Percentiles rank a stretch among this genome's conserved stretches.
Evolutionary conservation across 2,888 invertebrate species (phyloP).

Genomic region (Polymixis flavicincta): DNA sequence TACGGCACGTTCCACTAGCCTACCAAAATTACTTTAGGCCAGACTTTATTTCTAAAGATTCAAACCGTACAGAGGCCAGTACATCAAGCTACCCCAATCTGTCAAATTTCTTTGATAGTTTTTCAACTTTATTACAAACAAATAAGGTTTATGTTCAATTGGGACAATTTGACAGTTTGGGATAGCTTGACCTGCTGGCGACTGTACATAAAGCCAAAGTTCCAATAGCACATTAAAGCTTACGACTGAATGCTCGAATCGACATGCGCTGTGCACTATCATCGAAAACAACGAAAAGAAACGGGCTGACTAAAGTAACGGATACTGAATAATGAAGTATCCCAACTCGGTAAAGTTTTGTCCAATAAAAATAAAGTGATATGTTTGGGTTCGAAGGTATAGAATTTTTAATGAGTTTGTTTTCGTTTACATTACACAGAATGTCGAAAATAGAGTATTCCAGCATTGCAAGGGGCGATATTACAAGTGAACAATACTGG

Average conservation of each 20-base stretch:
- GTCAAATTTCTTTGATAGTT: too few relatives aligned
- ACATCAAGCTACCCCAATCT: too few relatives aligned
- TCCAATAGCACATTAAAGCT: slow-evolving; percentile 19
- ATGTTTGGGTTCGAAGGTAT: slow-evolving; percentile 41
- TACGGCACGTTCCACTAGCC: too few relatives aligned
- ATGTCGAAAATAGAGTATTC: slow-evolving; percentile 12
- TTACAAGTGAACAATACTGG: not conserved
- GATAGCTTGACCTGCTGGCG: too few relatives aligned
- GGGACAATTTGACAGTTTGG: too few relatives aligned
- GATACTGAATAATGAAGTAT: slow-evolving; percentile 48
- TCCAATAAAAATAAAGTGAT: slow-evolving; percentile 54
- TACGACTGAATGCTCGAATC: not conserved
- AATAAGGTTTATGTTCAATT: too few relatives aligned
- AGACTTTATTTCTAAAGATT: too few relatives aligned
- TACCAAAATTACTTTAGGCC: not conserved
- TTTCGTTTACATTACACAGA: slow-evolving; percentile 7
- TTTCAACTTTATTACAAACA: too few relatives aligned
- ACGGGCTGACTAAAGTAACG: slow-evolving; percentile 26
- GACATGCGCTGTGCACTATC: slow-evolving; percentile 29
- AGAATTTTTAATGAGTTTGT: slow-evolving; percentile 47
- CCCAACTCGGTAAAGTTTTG: slow-evolving; percentile 14
- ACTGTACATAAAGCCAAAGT: not conserved
- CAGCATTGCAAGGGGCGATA: too few relatives aligned
- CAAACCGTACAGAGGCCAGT: too few relatives aligned
- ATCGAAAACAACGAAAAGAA: slow-evolving; percentile 23